These are phyloP conservation scores for Keiferia lycopersicella DNA, from an alignment of 2,888 invertebrate genomes.

Conservation along the genomic window DNA sequence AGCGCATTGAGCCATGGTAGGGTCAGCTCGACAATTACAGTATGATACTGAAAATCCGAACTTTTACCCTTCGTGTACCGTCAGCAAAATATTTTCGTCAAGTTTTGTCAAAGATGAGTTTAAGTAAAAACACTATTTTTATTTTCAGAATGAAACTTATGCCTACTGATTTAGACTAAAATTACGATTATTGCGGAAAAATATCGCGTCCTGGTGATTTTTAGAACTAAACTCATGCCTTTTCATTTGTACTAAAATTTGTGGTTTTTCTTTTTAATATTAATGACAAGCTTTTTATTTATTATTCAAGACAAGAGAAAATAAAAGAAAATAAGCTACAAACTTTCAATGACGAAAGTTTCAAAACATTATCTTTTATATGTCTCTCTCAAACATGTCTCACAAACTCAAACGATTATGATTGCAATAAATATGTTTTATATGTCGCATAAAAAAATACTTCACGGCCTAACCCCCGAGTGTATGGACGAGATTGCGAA, in stretches of 20 bases:
- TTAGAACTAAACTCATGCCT: no score
- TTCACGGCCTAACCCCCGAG: conserved; percentile 75
- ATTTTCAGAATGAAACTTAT: no score
- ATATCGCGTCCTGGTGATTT: no score
- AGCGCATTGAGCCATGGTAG: conserved; percentile 78
- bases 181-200: no score
- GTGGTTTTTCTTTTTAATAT: background rate
- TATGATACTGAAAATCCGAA: conserved; percentile 64
- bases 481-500: conserved; percentile 82
- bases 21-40: conserved; percentile 73
- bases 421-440: conserved; percentile 81
- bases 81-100: conserved; percentile 41
- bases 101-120: background rate
- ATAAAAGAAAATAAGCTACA: conserved; percentile 12
- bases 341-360: conserved; percentile 29
- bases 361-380: conserved; percentile 61
- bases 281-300: no score
- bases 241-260: background rate
- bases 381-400: conserved; percentile 68
- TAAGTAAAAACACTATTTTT: no score
- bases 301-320: no score
- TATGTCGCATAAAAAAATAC: conserved; percentile 80
- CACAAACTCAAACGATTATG: conserved; percentile 76
- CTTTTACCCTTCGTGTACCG: conserved; percentile 50
- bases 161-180: no score